Base-by-base conservation (phyloP, 2,888 invertebrate genomes). In the Heliconius cydno region DNA sequence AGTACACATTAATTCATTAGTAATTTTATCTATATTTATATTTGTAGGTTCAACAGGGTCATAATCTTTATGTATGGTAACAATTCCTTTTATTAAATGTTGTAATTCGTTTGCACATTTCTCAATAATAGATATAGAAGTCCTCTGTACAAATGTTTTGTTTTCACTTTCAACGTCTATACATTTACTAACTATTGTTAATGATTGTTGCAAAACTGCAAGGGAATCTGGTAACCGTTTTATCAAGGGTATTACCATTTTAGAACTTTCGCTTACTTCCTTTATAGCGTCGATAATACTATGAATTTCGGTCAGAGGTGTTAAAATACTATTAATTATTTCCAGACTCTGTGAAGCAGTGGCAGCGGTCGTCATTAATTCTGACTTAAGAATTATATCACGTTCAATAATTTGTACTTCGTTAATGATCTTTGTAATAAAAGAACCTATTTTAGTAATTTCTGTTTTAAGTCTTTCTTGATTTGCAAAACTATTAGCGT, bases 161-260 rank as follows among this genome's bases (percentile, higher is more conserved):
- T 96, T 96, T 63, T 96, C 96, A 84, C 96, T 96, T 88, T 96
- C 96, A 83, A 96, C 95, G 85, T 96, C 96, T 63, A 96, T 95
- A 86, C 97, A 97, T 87, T 96, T 96, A 88, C 97, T 96, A 63
- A 97, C 95, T 2, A 96, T 96, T 28, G 96, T 96, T 9, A 97
- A 87, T 38, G 96, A 96, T 84, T 96, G 96, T 85, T 97, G 96
- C 34, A 97, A 89, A 52, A 95, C 93, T 84, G 96, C 96, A 63
- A 97, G 92, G 4, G 97, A 96, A 38, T 94, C 90, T 22, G 95
- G 93, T 41, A 96, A 90, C 80, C 94, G 94, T 80, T 96, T 95
- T 13, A 96, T 96, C 85, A 96, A 92, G 3, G 95, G 94, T 68
- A 94, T 89, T 80, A 94, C 91, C n/a, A 93, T 87, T 82, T 92